These are phyloP conservation scores for Liparis tanakae DNA, from an alignment of 2,797 vertebrate species.

Conservation along the genomic window DNA sequence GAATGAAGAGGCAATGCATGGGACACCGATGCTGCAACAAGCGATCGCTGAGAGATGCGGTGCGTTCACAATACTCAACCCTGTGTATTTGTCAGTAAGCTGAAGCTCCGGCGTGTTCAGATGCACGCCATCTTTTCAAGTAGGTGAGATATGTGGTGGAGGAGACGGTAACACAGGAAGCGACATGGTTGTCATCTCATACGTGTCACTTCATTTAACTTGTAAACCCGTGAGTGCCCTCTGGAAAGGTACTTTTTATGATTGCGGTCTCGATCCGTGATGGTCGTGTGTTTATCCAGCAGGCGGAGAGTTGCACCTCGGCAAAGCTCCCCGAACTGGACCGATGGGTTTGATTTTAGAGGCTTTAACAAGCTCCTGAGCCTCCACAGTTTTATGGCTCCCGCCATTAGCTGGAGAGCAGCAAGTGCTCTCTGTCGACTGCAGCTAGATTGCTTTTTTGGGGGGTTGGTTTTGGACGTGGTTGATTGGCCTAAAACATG, in stretches of 20 bases:
- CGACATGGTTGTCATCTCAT: constrained; percentile 14
- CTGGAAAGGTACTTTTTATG: neutral
- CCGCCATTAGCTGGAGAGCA: constrained; percentile 7
- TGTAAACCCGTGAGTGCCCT: constrained; percentile 9
- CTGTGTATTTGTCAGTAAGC: neutral
- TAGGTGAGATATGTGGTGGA: constrained; percentile 50
- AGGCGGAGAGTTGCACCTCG: neutral
- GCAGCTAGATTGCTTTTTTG: neutral
- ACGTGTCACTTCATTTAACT: constrained; percentile 1
- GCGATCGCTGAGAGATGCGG: constrained; percentile 46
- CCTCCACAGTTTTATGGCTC: neutral
- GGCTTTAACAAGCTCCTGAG: constrained; percentile 13
- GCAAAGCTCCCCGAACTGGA: neutral
- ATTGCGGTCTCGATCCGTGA: neutral
- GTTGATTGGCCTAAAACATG: constrained; percentile 36
- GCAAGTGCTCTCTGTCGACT: neutral
- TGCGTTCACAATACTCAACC: neutral
- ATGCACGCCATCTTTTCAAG: constrained; percentile 44
- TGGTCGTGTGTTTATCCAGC: neutral
- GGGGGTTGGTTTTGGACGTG: neutral
- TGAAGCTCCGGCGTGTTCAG: constrained; percentile 10
- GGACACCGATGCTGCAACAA: neutral
- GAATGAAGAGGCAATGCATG: neutral
- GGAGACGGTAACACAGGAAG: constrained; percentile 39
- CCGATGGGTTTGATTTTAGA: constrained; percentile 28